These are phyloP conservation scores for Patella pellucida DNA, from an alignment of 2,888 invertebrate genomes.

Conservation along the genomic window DNA sequence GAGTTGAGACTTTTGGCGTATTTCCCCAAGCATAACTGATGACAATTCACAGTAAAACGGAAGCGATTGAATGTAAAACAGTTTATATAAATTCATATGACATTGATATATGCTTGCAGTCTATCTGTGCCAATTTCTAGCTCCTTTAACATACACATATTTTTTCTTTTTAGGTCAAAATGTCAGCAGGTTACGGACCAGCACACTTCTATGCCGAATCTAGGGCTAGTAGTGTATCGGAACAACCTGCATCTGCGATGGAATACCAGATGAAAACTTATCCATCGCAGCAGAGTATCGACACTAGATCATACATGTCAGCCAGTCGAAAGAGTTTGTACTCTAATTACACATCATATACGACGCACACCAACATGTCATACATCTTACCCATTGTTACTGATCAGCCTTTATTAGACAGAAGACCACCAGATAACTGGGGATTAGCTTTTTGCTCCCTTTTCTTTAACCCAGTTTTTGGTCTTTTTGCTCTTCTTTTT, in stretches of 20 bases:
- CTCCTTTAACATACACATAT: too few species aligned
- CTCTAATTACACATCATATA: slow-evolving; percentile 56
- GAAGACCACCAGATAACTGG: slow-evolving; percentile 56
- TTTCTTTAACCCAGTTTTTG: slow-evolving; percentile 62
- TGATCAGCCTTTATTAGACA: slow-evolving; percentile 53
- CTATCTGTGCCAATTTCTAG: too few species aligned
- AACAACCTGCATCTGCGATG: neutral
- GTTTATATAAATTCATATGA: too few species aligned
- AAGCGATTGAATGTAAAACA: too few species aligned
- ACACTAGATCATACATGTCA: slow-evolving; percentile 40
- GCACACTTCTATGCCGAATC: neutral
- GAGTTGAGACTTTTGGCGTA: too few species aligned
- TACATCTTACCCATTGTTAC: slow-evolving; percentile 60
- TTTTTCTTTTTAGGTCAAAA: neutral
- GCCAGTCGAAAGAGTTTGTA: slow-evolving; percentile 57
- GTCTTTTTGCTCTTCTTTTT: slow-evolving; percentile 57
- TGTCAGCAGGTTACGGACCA: neutral
- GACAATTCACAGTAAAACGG: too few species aligned
- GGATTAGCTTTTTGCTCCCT: slow-evolving; percentile 59
- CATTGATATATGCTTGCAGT: too few species aligned
- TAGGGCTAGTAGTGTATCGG: neutral
- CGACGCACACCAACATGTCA: slow-evolving; percentile 51
- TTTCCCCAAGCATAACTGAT: too few species aligned
- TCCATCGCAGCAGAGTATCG: slow-evolving; percentile 57
- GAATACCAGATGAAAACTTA: slow-evolving; percentile 46